Evolutionary conservation across 2,797 vertebrate genomes (phyloP).

Genomic region (Sebastes jordani): DNA sequence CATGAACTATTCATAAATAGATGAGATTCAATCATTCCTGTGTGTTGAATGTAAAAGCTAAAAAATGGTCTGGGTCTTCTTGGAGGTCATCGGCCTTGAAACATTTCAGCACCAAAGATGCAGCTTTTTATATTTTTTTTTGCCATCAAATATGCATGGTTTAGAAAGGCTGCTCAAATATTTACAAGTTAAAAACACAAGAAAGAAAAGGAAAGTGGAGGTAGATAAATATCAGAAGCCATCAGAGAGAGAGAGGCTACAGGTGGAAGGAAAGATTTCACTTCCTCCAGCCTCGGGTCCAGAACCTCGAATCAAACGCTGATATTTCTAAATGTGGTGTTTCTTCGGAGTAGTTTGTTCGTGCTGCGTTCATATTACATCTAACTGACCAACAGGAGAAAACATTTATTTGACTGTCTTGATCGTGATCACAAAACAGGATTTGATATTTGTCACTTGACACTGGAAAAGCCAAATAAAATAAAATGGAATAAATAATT

Average conservation of each 20-base stretch:
- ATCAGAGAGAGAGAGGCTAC: constrained; percentile 11
- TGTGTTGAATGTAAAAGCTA: neutral
- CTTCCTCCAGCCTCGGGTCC: neutral
- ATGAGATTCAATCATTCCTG: neutral
- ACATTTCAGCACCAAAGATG: constrained; percentile 35
- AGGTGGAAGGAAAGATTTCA: constrained; percentile 8
- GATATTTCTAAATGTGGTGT: neutral
- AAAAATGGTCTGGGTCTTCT: neutral
- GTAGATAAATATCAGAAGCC: constrained; percentile 7
- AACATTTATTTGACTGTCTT: neutral
- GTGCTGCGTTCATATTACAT: neutral
- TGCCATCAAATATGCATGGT: constrained; percentile 70
- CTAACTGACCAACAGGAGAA: neutral
- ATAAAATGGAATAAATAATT: neutral
- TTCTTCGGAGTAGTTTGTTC: neutral
- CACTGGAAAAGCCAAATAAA: neutral
- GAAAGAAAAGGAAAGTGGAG: constrained; percentile 8
- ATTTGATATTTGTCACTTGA: neutral
- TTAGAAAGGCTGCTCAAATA: constrained; percentile 74
- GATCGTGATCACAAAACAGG: neutral
- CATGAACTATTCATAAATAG: neutral
- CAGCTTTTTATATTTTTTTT: constrained; percentile 38
- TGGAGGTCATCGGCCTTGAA: constrained; percentile 29
- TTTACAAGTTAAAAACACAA: constrained; percentile 64
- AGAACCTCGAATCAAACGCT: neutral